phyloP scores from a whole-genome alignment of 1,140 invertebrate species.

The Parasteatoda tepidariorum region DNA sequence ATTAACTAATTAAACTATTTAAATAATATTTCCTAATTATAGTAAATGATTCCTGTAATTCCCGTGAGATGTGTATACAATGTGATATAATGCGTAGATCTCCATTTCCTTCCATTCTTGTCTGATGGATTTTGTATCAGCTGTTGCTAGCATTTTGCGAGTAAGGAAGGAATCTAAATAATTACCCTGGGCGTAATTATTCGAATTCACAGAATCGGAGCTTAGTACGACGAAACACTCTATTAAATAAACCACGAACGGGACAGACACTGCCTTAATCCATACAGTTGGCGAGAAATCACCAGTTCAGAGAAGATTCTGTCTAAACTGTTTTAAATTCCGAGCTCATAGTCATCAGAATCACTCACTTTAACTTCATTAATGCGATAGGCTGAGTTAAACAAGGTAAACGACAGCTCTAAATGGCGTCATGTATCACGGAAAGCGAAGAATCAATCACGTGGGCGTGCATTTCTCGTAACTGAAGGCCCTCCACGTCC shows the following conservation, averaged over 20 bases:
- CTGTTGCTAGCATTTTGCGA: not conserved
- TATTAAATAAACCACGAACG: no score
- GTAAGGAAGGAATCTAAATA: constrained; percentile 5
- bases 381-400: not conserved
- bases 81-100: not conserved
- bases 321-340: constrained; percentile 42
- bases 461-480: not conserved
- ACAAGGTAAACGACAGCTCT: constrained; percentile 31
- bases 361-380: constrained; percentile 42
- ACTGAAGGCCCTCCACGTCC: not conserved
- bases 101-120: not conserved
- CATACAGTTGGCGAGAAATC: constrained; percentile 10
- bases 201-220: not conserved
- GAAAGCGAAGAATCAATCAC: constrained; percentile 33
- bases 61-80: no score
- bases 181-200: constrained; percentile 4
- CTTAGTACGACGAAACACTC: not conserved
- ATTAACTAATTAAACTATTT: no score
- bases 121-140: constrained; percentile 5
- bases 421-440: constrained; percentile 32
- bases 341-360: constrained; percentile 28
- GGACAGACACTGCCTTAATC: not conserved
- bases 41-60: no score
- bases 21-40: no score
- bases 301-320: not conserved